Percentiles rank a stretch among this genome's conserved stretches.
These are phyloP conservation scores for Eubasilissa regina DNA, from an alignment of 1,140 invertebrate species.

Conservation along the genomic window DNA sequence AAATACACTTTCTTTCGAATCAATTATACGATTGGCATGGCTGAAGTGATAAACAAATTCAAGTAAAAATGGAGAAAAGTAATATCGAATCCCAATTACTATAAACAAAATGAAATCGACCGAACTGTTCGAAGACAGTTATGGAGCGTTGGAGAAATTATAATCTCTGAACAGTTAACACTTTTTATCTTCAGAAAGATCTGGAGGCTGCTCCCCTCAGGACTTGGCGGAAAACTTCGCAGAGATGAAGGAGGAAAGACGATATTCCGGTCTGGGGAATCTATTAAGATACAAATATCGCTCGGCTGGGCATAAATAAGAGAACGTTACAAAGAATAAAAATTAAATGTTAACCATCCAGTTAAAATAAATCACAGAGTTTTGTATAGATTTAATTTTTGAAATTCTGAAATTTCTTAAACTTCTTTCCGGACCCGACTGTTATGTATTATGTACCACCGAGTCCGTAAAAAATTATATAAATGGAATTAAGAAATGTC, in stretches of 20 bases:
- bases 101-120: constrained; percentile 32
- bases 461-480: too few relatives aligned
- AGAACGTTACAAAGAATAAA: constrained; percentile 12
- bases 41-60: too few relatives aligned
- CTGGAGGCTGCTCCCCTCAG: background rate
- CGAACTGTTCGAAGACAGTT: constrained; percentile 13
- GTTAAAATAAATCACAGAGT: constrained; percentile 5
- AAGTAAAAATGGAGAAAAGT: too few relatives aligned
- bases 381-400: too few relatives aligned
- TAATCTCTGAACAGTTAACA: constrained; percentile 20
- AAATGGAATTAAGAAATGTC: too few relatives aligned
- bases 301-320: constrained; percentile 44
- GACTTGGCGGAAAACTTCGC: constrained; percentile 33
- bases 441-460: too few relatives aligned
- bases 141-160: constrained; percentile 19
- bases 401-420: too few relatives aligned
- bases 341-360: background rate
- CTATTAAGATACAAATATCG: constrained; percentile 48
- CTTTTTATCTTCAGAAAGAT: constrained; percentile 26
- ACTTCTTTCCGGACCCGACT: too few relatives aligned
- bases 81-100: background rate
- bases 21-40: too few relatives aligned
- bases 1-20: too few relatives aligned
- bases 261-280: constrained; percentile 31
- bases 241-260: constrained; percentile 24